Evolutionary conservation across 2,113 vertebrate species (phyloP).

Genomic region (Megalops atlanticus): DNA sequence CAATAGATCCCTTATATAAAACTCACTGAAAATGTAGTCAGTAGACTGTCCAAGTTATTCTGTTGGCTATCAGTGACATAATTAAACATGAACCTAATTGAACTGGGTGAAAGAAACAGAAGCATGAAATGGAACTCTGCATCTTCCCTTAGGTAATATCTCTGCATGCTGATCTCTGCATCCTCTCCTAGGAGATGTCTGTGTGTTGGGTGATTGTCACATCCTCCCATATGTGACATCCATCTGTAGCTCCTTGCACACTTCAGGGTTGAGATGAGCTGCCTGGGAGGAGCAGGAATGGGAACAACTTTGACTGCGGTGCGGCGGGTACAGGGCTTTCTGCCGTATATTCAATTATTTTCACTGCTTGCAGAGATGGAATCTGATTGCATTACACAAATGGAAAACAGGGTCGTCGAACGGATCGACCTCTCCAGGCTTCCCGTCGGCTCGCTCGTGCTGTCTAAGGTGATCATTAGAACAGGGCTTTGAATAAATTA

Average conservation of each 20-base stretch:
- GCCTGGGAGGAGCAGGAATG: slow-evolving; percentile 27
- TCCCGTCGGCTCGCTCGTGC: not conserved
- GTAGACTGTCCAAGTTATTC: no score
- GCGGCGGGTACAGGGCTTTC: not conserved
- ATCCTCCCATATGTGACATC: slow-evolving; percentile 24
- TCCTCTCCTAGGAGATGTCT: no score
- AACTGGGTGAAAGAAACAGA: no score
- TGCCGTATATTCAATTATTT: not conserved
- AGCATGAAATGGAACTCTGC: no score
- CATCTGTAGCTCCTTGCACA: slow-evolving; percentile 36
- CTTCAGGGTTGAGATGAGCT: slow-evolving; percentile 26
- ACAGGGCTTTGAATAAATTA: not conserved
- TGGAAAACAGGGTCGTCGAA: not conserved
- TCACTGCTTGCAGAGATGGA: not conserved
- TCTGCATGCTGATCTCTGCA: no score
- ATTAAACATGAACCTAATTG: no score
- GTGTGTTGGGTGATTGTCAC: slow-evolving; percentile 21
- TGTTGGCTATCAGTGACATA: no score
- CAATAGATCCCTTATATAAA: no score
- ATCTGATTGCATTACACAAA: not conserved
- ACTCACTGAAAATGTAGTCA: no score
- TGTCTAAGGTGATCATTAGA: not conserved
- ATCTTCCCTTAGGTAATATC: no score
- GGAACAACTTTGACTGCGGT: not conserved
- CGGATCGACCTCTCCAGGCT: not conserved